Conservation (phyloP, 2,888 invertebrate species). For the Amaurobius ferox region DNA sequence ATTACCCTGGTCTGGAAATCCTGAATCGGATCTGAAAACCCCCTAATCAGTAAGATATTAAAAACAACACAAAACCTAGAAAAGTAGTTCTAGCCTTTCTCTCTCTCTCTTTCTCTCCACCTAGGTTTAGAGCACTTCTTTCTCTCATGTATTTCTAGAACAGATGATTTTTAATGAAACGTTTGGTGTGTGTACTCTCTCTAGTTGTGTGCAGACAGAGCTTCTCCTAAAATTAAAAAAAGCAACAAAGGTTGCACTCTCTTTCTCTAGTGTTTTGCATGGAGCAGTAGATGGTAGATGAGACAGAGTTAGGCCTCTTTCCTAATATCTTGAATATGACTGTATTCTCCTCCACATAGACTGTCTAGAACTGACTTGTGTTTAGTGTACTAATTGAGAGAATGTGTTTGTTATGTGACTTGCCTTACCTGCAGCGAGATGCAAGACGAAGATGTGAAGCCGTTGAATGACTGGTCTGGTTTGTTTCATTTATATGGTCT, state of each 20-base stretch:
- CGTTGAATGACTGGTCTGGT: too few relatives aligned
- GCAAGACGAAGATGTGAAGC: too few relatives aligned
- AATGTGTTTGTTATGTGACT: neutral
- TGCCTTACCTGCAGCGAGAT: too few relatives aligned
- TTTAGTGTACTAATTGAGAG: neutral
- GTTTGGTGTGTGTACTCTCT: constrained; percentile 6
- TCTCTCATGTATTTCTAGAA: constrained; percentile 23
- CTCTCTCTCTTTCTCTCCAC: constrained; percentile 47
- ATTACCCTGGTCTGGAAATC: constrained; percentile 37
- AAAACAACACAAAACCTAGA: constrained; percentile 46
- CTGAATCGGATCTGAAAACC: constrained; percentile 14
- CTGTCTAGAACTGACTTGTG: neutral
- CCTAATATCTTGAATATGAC: neutral
- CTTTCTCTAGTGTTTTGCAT: constrained; percentile 51
- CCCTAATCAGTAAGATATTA: constrained; percentile 13
- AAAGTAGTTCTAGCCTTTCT: constrained; percentile 56
- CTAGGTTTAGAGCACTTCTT: constrained; percentile 46
- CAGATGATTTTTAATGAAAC: neutral
- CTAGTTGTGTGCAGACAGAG: constrained; percentile 15
- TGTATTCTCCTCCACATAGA: constrained; percentile 2
- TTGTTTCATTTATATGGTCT: too few relatives aligned
- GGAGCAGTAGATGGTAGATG: constrained; percentile 46
- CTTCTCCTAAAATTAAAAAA: neutral
- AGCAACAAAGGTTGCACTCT: neutral
- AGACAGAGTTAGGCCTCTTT: neutral